Conservation (phyloP, 2,888 invertebrate genomes). For the Sarcophaga subvicina region DNA sequence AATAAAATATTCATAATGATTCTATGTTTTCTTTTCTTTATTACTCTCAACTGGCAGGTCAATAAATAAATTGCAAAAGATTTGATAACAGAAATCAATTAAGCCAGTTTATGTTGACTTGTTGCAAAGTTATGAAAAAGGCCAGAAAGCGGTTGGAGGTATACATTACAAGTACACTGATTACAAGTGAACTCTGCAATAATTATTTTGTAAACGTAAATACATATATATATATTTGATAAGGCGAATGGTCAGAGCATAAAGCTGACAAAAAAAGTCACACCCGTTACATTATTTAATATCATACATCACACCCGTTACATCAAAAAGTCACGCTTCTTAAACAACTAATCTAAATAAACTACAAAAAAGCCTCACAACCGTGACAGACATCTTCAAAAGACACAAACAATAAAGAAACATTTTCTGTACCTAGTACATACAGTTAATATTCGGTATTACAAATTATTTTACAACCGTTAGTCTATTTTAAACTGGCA, state of each 20-base stretch:
- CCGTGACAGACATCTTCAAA: not conserved
- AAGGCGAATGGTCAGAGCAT: no score
- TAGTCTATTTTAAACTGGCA: no score
- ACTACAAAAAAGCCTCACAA: not conserved
- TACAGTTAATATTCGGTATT: no score
- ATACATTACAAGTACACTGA: not conserved
- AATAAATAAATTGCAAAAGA: not conserved
- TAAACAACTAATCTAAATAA: not conserved
- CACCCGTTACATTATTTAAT: not conserved
- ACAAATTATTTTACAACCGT: no score
- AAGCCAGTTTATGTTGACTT: not conserved
- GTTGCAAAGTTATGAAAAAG: no score
- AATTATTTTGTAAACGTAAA: not conserved
- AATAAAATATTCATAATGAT: not conserved
- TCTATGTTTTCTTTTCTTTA: not conserved
- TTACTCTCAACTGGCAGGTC: not conserved
- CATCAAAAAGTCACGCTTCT: not conserved
- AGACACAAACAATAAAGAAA: not conserved
- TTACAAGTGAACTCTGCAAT: not conserved
- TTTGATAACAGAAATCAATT: conserved; percentile 6
- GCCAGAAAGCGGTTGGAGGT: no score
- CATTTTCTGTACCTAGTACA: no score
- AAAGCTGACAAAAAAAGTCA: not conserved
- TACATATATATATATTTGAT: not conserved
- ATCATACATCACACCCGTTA: not conserved